A percentile compares a stretch with the other conserved stretches of the same genome.
These are phyloP conservation scores for Sclerodermus sp. DNA, from an alignment of 2,888 invertebrate species.

Conservation along the genomic window DNA sequence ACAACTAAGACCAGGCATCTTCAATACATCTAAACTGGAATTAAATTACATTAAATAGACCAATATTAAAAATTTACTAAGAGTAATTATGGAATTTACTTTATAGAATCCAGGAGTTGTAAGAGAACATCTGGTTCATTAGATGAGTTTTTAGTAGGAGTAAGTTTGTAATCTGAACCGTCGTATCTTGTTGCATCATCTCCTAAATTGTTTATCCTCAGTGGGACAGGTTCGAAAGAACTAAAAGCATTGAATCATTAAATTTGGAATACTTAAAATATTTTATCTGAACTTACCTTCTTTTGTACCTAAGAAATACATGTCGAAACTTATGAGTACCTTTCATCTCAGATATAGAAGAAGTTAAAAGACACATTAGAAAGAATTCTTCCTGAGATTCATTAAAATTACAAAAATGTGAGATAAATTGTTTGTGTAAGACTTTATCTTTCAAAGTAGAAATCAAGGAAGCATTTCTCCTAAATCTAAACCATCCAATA, in stretches of 20 bases:
- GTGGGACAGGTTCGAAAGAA: conserved; percentile 42
- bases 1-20: conserved; percentile 29
- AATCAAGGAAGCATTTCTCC: conserved; percentile 61
- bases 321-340: conserved; percentile 68
- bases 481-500: conserved; percentile 71
- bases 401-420: conserved; percentile 58
- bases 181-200: conserved; percentile 43
- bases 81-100: conserved; percentile 25
- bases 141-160: conserved; percentile 35
- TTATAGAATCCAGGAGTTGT: conserved; percentile 30
- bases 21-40: conserved; percentile 38
- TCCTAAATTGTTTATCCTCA: conserved; percentile 54
- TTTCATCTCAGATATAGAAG: conserved; percentile 59
- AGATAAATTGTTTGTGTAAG: conserved; percentile 66
- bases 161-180: conserved; percentile 52
- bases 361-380: conserved; percentile 65
- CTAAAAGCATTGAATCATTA: conserved; percentile 24
- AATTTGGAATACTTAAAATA: neutral
- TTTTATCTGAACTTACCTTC: conserved; percentile 57
- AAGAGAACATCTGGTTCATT: conserved; percentile 42
- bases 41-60: neutral
- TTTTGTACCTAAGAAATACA: conserved; percentile 64
- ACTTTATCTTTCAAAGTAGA: conserved; percentile 68
- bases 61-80: neutral
- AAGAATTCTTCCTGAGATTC: conserved; percentile 62